These are phyloP conservation scores for Novumbra hubbsi DNA, from an alignment of 2,797 vertebrate genomes.

Conservation along the genomic window DNA sequence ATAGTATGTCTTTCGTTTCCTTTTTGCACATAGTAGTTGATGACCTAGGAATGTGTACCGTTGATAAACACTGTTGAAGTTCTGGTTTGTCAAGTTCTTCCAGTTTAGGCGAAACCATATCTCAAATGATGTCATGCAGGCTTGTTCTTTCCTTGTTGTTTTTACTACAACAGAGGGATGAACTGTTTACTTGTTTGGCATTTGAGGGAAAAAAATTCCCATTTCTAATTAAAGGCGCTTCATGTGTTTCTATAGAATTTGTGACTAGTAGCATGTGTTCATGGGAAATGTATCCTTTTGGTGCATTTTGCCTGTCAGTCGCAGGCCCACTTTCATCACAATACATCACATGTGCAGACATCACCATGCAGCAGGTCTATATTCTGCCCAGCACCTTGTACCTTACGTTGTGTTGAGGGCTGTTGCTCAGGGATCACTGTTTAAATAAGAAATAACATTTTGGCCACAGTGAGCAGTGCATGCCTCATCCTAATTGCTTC, in stretches of 20 bases:
- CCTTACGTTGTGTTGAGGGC: conserved; percentile 11
- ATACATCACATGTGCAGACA: conserved; percentile 12
- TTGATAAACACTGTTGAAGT: conserved; percentile 54
- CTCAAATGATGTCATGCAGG: conserved; percentile 41
- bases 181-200: not conserved
- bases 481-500: not conserved
- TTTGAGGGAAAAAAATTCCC: not conserved
- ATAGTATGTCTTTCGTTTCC: not conserved
- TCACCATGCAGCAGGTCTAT: conserved; percentile 14
- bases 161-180: not conserved
- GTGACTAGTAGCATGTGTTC: conserved; percentile 8
- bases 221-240: not conserved
- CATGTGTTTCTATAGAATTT: not conserved
- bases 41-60: conserved; percentile 64
- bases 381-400: conserved; percentile 1
- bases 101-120: conserved; percentile 64
- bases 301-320: conserved; percentile 7
- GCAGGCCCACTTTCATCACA: conserved; percentile 16
- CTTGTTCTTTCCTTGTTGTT: not conserved
- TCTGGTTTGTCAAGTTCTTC: conserved; percentile 73
- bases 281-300: conserved; percentile 1
- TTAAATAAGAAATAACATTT: conserved; percentile 16
- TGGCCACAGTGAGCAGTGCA: conserved; percentile 14
- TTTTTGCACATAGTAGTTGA: conserved; percentile 29
- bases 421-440: conserved; percentile 34